Conservation (phyloP, 2,888 invertebrate genomes). For the Rotaria macrura region DNA sequence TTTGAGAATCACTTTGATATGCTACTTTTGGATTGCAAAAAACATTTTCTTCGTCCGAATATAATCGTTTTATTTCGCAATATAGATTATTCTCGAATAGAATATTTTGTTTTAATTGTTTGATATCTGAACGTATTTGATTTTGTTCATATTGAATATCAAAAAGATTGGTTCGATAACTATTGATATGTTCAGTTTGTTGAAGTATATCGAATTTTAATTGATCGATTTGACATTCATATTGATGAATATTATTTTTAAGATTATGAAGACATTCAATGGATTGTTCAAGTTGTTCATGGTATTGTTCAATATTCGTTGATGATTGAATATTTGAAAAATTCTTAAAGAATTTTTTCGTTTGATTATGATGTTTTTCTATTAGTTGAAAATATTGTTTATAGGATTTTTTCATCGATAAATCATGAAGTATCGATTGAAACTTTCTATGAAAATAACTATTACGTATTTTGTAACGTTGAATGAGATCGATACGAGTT, state of each 20-base stretch:
- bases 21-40: too few species aligned
- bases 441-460: background rate
- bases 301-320: background rate
- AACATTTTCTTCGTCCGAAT: too few species aligned
- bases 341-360: background rate
- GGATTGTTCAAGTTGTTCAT: background rate
- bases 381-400: background rate
- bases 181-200: background rate
- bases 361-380: background rate
- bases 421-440: background rate
- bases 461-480: background rate
- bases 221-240: background rate
- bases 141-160: background rate
- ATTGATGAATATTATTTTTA: background rate
- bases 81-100: background rate
- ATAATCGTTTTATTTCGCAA: background rate
- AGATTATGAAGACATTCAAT: background rate
- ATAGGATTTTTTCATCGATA: background rate
- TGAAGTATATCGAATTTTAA: background rate
- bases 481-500: background rate
- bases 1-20: too few species aligned
- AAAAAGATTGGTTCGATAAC: background rate
- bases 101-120: background rate
- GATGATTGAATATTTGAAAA: background rate
- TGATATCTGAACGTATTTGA: background rate